phyloP scores from a whole-genome alignment of 2,888 invertebrate genomes.

The Clostera curtula region DNA sequence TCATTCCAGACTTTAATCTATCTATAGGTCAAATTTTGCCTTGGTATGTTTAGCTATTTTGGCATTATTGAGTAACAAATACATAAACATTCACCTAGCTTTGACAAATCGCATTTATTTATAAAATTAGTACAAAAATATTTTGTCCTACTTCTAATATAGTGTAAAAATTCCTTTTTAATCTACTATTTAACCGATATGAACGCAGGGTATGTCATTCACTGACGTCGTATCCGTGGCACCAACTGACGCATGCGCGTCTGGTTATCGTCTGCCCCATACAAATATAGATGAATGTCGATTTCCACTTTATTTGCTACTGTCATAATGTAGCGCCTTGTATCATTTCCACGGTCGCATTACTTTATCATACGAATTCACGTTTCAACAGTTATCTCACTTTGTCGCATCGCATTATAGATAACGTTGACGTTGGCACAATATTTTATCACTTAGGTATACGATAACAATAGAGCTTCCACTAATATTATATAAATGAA shows the following conservation, averaged over 20 bases:
- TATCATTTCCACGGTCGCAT: slow-evolving; percentile 59
- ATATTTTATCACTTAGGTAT: slow-evolving; percentile 62
- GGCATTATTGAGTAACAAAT: too few relatives aligned
- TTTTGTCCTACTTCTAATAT: too few relatives aligned
- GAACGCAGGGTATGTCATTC: slow-evolving; percentile 67
- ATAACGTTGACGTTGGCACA: slow-evolving; percentile 54
- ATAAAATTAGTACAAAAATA: too few relatives aligned
- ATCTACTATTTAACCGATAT: slow-evolving; percentile 61
- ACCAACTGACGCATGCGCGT: slow-evolving; percentile 70
- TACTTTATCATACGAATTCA: slow-evolving; percentile 52
- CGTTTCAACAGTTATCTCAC: slow-evolving; percentile 54
- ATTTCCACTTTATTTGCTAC: slow-evolving; percentile 27
- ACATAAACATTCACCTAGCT: too few relatives aligned
- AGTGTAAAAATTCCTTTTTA: slow-evolving; percentile 63
- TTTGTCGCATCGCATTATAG: slow-evolving; percentile 68
- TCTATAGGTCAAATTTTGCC: too few relatives aligned
- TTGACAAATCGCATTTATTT: too few relatives aligned
- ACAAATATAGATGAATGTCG: slow-evolving; percentile 59
- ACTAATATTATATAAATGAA: slow-evolving; percentile 57
- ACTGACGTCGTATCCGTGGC: slow-evolving; percentile 58
- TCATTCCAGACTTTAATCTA: too few relatives aligned
- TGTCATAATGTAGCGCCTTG: slow-evolving; percentile 42
- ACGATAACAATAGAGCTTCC: slow-evolving; percentile 53
- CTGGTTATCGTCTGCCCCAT: slow-evolving; percentile 66
- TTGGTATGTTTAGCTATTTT: too few relatives aligned